A percentile compares a stretch with the other conserved stretches of the same genome.
Evolutionary conservation across 2,797 vertebrate species (phyloP).

Genomic region (Cygnus olor): DNA sequence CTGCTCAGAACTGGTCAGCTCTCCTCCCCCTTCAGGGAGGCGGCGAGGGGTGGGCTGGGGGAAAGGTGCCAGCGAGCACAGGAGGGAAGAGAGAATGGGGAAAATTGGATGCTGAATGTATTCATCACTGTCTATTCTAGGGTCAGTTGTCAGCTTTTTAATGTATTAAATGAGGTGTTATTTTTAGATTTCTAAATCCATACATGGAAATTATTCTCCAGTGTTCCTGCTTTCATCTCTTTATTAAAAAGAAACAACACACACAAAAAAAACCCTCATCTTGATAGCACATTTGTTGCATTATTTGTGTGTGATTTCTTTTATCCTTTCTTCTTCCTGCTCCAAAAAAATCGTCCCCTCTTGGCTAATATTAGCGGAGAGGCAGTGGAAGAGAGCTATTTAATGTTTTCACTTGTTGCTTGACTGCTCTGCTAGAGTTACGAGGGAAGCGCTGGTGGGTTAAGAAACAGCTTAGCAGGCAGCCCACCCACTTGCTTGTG

Average conservation of each 20-base stretch:
- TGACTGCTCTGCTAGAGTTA: neutral
- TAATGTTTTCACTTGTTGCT: constrained; percentile 2
- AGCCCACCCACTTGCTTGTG: constrained; percentile 35
- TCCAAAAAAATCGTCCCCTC: neutral
- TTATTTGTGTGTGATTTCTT: constrained; percentile 24
- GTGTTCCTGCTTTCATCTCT: constrained; percentile 32
- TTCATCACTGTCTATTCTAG: constrained; percentile 39
- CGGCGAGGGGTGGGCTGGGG: neutral
- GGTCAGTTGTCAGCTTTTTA: neutral
- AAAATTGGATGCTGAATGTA: constrained; percentile 25
- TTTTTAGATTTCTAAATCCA: constrained; percentile 58
- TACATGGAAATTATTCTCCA: constrained; percentile 52
- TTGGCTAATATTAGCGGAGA: neutral
- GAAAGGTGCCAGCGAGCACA: constrained; percentile 13
- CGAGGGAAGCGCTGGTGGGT: neutral
- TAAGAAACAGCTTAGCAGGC: neutral
- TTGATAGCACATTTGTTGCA: neutral
- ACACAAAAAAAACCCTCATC: neutral
- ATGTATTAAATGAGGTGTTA: constrained; percentile 24
- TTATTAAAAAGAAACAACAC: neutral
- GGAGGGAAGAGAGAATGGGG: constrained; percentile 20
- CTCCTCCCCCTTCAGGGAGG: neutral
- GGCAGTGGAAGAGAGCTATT: neutral
- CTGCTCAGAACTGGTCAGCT: neutral
- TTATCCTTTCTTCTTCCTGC: neutral